Evolutionary conservation across 2,888 invertebrate genomes (phyloP), one percentile per base, ranked within the genome.

Genomic region (Capitulum mitella): DNA sequence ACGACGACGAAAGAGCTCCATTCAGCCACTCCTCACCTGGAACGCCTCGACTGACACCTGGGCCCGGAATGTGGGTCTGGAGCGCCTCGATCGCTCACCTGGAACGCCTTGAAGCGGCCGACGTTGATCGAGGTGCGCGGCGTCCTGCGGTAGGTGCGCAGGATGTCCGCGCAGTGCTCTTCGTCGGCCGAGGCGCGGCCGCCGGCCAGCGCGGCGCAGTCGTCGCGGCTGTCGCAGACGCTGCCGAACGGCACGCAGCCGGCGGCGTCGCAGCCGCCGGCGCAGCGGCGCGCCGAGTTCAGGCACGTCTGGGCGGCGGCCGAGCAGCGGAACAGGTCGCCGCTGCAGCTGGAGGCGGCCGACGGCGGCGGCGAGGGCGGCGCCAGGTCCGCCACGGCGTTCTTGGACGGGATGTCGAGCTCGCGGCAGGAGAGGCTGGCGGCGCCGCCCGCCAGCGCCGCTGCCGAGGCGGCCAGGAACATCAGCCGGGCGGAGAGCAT

Each of bases 161-260:
- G 37, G 70, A 70, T 40, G 10, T 19, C 10, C 6, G 10, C 3
- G 34, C 70, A 70, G 37, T 70, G 70, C 70, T 26, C 29, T 40
- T 70, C 70, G 70, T 70, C 70, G 19, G 70, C 70, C 34, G 64
- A 64, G 19, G 40, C 70, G 40, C 40, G 6, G 70, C 70, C 70
- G 40, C 26, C 40, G 37, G 37, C 26, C 70, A 26, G 70, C 37
- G 40, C 10, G 10, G 8, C 22, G 40, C 70, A 70, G 40, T 70
- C 70, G 26, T 70, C 40, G 40, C 2, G 1, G 26, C 70, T 34
- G 37, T 70, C 70, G 32, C 70, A 70, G 6, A 70, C 19, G 1
- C 26, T n/a, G 70, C 19, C 37, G 70, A 40, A 37, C 37, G 70
- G 40, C 70, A 34, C 3, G 19, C 64, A 34, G 34, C 3, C 64